Conservation (phyloP, 2,797 vertebrate species). For the Tangara arthus region DNA sequence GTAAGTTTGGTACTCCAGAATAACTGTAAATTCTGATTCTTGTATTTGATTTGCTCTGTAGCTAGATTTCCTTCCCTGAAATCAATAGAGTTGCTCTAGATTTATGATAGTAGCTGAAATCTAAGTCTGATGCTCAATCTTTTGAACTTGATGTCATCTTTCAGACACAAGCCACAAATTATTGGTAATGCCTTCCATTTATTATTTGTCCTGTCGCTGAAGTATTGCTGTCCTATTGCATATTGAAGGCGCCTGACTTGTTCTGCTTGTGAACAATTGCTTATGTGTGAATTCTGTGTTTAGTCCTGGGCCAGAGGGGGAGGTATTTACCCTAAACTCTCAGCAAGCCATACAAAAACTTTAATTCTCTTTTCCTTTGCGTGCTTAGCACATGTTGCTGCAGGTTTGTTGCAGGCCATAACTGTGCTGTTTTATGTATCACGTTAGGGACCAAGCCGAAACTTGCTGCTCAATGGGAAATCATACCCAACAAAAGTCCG, state of each 20-base stretch:
- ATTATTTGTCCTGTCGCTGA: conserved; percentile 28
- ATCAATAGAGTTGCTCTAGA: background rate
- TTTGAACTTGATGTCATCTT: background rate
- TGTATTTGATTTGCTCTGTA: background rate
- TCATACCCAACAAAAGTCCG: conserved; percentile 91
- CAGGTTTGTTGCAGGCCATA: background rate
- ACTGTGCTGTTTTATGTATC: conserved; percentile 34
- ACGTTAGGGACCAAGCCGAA: conserved; percentile 89
- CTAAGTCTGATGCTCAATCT: background rate
- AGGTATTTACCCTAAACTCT: background rate
- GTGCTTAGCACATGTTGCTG: background rate
- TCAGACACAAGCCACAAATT: background rate
- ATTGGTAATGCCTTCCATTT: background rate
- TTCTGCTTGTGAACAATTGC: conserved; percentile 23
- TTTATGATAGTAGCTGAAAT: background rate
- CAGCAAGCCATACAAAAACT: background rate
- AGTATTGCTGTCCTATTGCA: conserved; percentile 19
- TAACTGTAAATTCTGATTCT: background rate
- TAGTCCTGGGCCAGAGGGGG: conserved; percentile 33
- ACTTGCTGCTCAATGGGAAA: conserved; percentile 92
- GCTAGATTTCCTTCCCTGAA: background rate
- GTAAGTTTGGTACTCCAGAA: conserved; percentile 24
- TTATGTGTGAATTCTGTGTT: conserved; percentile 38
- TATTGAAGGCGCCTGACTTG: background rate
- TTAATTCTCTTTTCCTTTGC: background rate